These are phyloP conservation scores for Lingula anatina DNA, from an alignment of 2,888 invertebrate genomes.

Conservation along the genomic window DNA sequence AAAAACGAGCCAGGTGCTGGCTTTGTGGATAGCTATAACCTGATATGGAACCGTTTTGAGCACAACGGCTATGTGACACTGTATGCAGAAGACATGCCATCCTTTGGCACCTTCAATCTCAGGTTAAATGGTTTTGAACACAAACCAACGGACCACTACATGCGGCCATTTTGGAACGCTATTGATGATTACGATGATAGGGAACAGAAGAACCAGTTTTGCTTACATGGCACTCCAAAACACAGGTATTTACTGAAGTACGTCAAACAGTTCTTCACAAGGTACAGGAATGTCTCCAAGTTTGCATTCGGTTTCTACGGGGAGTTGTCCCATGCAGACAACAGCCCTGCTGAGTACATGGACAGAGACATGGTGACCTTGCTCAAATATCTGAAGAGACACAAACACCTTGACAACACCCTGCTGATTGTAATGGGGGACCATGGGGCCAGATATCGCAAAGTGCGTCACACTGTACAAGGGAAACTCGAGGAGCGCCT, in stretches of 20 bases:
- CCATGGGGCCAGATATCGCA: slow-evolving; percentile 39
- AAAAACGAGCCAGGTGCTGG: slow-evolving; percentile 15
- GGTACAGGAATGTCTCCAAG: slow-evolving; percentile 32
- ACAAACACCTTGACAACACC: slow-evolving; percentile 33
- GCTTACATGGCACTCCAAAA: slow-evolving; percentile 33
- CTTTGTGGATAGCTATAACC: slow-evolving; percentile 29
- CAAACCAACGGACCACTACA: slow-evolving; percentile 45
- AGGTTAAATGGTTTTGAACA: slow-evolving; percentile 40
- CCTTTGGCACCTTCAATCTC: slow-evolving; percentile 36
- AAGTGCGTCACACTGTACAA: slow-evolving; percentile 30
- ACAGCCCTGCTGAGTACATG: slow-evolving; percentile 38
- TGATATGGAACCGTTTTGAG: slow-evolving; percentile 40
- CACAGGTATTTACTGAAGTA: slow-evolving; percentile 37
- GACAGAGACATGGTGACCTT: slow-evolving; percentile 33
- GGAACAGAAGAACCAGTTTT: slow-evolving; percentile 20
- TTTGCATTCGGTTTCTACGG: slow-evolving; percentile 37
- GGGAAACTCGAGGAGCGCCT: slow-evolving; percentile 44
- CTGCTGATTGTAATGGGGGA: slow-evolving; percentile 40
- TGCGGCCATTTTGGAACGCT: slow-evolving; percentile 45
- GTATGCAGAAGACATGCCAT: slow-evolving; percentile 44
- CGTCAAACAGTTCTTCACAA: slow-evolving; percentile 32
- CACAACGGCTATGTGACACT: slow-evolving; percentile 40
- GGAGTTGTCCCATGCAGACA: slow-evolving; percentile 38
- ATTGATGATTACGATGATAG: slow-evolving; percentile 22
- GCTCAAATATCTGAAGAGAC: slow-evolving; percentile 19